phyloP scores from a whole-genome alignment of 2,113 vertebrate species.

The Catharus minimus region DNA sequence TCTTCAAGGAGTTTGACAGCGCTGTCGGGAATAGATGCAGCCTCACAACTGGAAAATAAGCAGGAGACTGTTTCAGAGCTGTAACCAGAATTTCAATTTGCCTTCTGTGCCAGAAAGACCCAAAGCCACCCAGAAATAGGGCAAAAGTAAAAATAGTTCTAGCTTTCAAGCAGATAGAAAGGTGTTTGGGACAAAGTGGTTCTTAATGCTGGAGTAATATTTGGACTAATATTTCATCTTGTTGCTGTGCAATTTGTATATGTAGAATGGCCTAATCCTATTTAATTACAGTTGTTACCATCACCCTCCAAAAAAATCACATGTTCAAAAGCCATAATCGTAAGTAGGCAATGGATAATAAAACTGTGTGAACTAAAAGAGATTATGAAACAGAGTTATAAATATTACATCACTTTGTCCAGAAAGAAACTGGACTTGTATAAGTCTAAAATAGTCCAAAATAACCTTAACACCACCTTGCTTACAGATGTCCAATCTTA shows the following conservation, averaged over 20 bases:
- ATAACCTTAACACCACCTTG: neutral
- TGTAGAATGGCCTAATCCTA: neutral
- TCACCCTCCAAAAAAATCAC: neutral
- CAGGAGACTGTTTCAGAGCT: neutral
- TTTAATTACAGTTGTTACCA: neutral
- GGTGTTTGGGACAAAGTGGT: neutral
- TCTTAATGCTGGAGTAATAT: neutral
- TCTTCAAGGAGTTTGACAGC: constrained; percentile 5
- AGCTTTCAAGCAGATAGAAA: neutral
- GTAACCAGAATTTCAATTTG: constrained; percentile 44
- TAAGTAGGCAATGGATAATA: neutral
- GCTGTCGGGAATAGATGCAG: neutral
- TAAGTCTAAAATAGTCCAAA: neutral
- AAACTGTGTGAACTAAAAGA: neutral
- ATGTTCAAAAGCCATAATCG: neutral
- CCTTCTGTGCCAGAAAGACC: neutral
- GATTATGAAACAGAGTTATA: neutral
- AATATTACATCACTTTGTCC: neutral
- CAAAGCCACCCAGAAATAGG: neutral
- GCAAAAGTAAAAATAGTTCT: constrained; percentile 10
- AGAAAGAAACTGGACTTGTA: neutral
- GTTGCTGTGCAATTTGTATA: neutral
- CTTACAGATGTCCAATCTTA: neutral
- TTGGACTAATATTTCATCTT: neutral
- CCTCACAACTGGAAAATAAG: neutral